Evolutionary conservation across 2,113 vertebrate genomes (phyloP).

Genomic region (Aspiorhynchus laticeps): DNA sequence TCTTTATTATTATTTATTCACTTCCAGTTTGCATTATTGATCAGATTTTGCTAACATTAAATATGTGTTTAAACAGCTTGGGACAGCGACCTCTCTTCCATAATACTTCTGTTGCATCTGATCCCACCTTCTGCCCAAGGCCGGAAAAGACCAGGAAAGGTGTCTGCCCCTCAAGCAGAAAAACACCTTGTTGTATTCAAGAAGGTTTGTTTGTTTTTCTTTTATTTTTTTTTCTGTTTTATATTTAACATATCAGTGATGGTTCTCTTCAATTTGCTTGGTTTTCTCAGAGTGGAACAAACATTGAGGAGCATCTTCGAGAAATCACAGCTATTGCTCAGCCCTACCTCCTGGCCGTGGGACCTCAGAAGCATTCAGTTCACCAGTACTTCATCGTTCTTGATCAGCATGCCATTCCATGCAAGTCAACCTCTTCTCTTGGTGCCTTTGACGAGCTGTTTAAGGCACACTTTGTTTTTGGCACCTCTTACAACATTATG

Average conservation of each 20-base stretch:
- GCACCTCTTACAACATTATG: slow-evolving; percentile 39
- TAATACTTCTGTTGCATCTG: slow-evolving; percentile 46
- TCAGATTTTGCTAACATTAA: neutral
- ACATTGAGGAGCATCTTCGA: slow-evolving; percentile 49
- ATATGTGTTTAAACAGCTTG: slow-evolving; percentile 27
- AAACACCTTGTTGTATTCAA: neutral
- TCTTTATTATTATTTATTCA: neutral
- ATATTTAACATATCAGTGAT: neutral
- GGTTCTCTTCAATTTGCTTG: neutral
- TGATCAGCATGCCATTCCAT: slow-evolving; percentile 48
- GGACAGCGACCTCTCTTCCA: slow-evolving; percentile 41
- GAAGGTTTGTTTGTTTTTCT: neutral
- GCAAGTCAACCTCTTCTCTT: slow-evolving; percentile 44
- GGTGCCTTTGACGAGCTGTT: slow-evolving; percentile 35
- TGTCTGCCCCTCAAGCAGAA: neutral
- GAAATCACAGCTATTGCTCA: slow-evolving; percentile 33
- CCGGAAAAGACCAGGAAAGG: slow-evolving; percentile 2
- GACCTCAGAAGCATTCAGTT: slow-evolving; percentile 36
- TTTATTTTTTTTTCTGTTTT: neutral
- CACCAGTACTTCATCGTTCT: slow-evolving; percentile 51
- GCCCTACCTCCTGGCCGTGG: slow-evolving; percentile 51
- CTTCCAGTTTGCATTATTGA: neutral
- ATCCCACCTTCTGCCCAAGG: slow-evolving; percentile 52
- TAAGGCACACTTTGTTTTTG: slow-evolving; percentile 55
- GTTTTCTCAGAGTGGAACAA: slow-evolving; percentile 39